Base-by-base conservation (phyloP, 2,888 invertebrate species). In the Conomelus anceps region DNA sequence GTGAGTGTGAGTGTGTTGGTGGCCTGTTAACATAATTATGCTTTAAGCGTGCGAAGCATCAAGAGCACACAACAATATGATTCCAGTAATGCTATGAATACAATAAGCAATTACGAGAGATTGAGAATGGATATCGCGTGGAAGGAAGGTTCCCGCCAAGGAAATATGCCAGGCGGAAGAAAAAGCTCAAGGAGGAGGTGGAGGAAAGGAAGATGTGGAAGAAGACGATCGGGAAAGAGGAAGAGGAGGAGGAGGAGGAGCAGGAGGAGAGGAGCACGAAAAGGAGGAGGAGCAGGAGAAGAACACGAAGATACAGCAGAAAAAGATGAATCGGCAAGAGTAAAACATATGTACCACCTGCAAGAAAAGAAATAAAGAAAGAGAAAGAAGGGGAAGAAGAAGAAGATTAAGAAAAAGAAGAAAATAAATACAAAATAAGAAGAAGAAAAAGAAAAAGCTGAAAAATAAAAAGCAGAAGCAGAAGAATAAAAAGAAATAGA, bases 21-120 rank as follows among this genome's bases (percentile, higher is more conserved):
- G n/a, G n/a, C 63, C 63, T 63, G 63, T 63, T 63, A 63, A 63
- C 63, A 90, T 90, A 89, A 89, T 90, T 90, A 85, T 90, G 87
- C 85, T 85, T 89, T 87, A 86, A n/a, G 22, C 85, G 29, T 89
- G 34, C 85, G 90, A 90, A 89, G 88, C 88, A 22, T 88, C n/a
- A n/a, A n/a, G n/a, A n/a, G n/a, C n/a, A 88, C 88, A 22, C 20
- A 22, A 90, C 88, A 88, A 90, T 89, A 87, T 86, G 85, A 90
- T 87, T 34, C 85, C 85, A 90, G 86, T 89, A 85, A 90, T 89
- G 87, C 26, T 89, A 87, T 87, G 86, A 89, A 89, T 89, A 87
- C 85, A 87, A 87, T 88, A 87, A 90, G 87, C 88, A 88, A 90
- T 90, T 63, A 63, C 63, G 34, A 3, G 7, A 34, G 34, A 34